phyloP scores from a whole-genome alignment of 2,797 vertebrate genomes.

The Telmatherina bonti region DNA sequence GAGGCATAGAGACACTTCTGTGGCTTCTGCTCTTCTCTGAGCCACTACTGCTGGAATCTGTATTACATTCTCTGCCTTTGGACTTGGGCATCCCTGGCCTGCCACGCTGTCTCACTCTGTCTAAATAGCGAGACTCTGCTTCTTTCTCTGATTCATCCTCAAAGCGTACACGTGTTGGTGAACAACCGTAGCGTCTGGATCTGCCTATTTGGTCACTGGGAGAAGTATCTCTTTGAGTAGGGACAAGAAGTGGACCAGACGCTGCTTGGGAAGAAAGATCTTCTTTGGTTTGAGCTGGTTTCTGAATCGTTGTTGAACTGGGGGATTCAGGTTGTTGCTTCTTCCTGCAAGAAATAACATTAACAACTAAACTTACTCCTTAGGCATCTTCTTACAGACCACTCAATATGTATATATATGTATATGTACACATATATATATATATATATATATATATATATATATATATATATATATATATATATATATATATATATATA shows the following conservation, averaged over 20 bases:
- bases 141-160: slow-evolving; percentile 92
- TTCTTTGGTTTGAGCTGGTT: slow-evolving; percentile 65
- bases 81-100: slow-evolving; percentile 66
- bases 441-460: no score
- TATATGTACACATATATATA: no score
- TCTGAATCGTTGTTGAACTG: slow-evolving; percentile 47
- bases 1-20: slow-evolving; percentile 58
- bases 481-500: no score
- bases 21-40: slow-evolving; percentile 56
- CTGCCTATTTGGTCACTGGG: slow-evolving; percentile 63
- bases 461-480: no score
- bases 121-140: slow-evolving; percentile 88
- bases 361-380: neutral
- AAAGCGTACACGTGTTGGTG: slow-evolving; percentile 89
- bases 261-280: slow-evolving; percentile 54
- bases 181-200: slow-evolving; percentile 79
- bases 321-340: slow-evolving; percentile 60
- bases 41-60: slow-evolving; percentile 65
- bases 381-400: slow-evolving; percentile 4
- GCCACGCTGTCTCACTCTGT: slow-evolving; percentile 86
- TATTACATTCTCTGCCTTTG: slow-evolving; percentile 73
- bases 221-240: slow-evolving; percentile 61
- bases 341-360: slow-evolving; percentile 67
- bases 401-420: no score
- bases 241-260: slow-evolving; percentile 65